Base-by-base conservation (phyloP, 2,113 vertebrate genomes). In the Pycnonotus jocosus region DNA sequence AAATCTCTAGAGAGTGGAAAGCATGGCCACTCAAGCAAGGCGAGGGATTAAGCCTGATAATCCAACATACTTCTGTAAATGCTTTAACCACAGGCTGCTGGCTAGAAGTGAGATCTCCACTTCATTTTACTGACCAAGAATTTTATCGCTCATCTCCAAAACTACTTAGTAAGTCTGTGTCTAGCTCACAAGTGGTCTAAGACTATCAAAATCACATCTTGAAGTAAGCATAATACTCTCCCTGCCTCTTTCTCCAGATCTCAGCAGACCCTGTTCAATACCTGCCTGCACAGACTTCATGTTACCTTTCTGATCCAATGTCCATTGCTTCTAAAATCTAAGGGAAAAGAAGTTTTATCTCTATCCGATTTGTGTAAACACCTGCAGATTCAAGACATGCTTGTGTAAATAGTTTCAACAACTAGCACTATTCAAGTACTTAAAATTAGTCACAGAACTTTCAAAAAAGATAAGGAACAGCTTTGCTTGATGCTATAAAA, bases 1-100 rank as follows among this genome's bases (percentile, higher is more conserved):
- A 80, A 92, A 95, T 86, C 90, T 92, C 85, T 66, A 70, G 58
- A 68, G 78, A 83, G 12, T 20, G n/a, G 42, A 50, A 96, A 88
- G 82, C 42, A 66, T 0, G 16, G 38, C 71, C 58, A 62, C 79
- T 97, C 82, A 93, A 90, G 71, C 42, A 86, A 77, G 30, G 58
- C 54, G 86, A 82, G 68, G 62, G 90, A 93, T 96, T 95, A 95
- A 88, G 54, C 7, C 54, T 69, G 21, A 45, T 86, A 93, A 96
- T 95, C 82, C 35, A 15, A 88, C 42, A 54, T 24, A 61, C 74
- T 86, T 73, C 42, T 70, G 54, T 69, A 78, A 92, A 86, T 53
- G 74, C 73, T 89, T 89, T 87, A 93, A 56, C 81, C 69, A 68
- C 69, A 64, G 40, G 44, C 57, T 82, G 31, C 62, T 58, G 33